These are phyloP conservation scores for Notechis scutatus DNA, from an alignment of 2,113 vertebrate species.

Conservation along the genomic window DNA sequence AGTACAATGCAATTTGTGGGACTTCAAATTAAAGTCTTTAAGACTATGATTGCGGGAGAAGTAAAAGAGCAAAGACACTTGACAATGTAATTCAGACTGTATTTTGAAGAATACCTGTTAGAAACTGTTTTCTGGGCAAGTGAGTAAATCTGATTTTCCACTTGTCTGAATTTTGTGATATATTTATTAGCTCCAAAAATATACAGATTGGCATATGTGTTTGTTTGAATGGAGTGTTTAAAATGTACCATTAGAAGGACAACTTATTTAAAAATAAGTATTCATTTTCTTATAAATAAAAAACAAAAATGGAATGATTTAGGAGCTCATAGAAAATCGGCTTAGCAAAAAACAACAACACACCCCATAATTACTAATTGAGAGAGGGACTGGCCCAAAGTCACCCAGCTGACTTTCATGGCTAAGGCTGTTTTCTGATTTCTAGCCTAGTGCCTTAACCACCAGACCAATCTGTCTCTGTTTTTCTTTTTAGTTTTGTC, in stretches of 20 bases:
- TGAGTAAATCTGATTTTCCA: neutral
- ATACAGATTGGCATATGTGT: neutral
- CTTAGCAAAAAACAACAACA: too few relatives aligned
- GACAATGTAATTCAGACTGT: neutral
- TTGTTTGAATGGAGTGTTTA: neutral
- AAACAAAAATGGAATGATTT: neutral
- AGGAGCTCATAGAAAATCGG: neutral
- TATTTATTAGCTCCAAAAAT: neutral
- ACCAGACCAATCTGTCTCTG: too few relatives aligned
- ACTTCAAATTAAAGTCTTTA: neutral
- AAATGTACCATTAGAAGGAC: neutral
- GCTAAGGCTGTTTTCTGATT: neutral
- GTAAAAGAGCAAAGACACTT: neutral
- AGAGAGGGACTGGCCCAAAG: neutral
- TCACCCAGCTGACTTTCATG: neutral
- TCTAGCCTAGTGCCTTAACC: neutral
- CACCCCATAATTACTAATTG: neutral
- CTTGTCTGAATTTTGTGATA: neutral
- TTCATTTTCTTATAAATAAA: neutral
- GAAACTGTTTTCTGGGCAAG: neutral
- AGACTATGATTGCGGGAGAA: neutral
- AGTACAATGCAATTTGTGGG: neutral
- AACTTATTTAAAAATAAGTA: neutral
- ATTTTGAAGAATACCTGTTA: neutral
- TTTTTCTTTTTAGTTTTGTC: neutral